These are phyloP conservation scores for Decapterus maruadsi DNA, from an alignment of 2,797 vertebrate genomes.

Conservation along the genomic window DNA sequence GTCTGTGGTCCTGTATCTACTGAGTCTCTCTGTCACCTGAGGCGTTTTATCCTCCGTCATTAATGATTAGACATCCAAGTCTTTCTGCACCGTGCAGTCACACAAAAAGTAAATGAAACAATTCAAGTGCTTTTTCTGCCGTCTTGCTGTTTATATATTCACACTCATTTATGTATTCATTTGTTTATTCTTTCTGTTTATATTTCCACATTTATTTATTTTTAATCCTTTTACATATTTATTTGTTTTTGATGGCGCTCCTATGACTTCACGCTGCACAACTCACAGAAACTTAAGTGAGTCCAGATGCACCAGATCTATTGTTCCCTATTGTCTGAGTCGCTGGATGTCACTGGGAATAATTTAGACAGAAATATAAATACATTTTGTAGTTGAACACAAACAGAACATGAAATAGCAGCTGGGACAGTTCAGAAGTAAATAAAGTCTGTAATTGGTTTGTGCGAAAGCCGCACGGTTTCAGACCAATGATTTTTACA, in stretches of 20 bases:
- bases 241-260: no score
- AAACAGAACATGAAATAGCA: slow-evolving; percentile 26
- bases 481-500: slow-evolving; percentile 5
- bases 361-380: slow-evolving; percentile 34
- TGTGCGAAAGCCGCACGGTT: slow-evolving; percentile 15
- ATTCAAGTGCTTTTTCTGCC: no score
- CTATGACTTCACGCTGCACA: not conserved
- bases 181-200: no score
- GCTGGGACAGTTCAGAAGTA: slow-evolving; percentile 11
- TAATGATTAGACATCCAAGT: not conserved
- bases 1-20: not conserved
- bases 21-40: not conserved
- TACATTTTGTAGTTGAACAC: slow-evolving; percentile 25
- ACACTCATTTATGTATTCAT: no score
- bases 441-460: slow-evolving; percentile 45
- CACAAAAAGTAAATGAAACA: no score
- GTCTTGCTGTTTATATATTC: no score
- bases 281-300: not conserved
- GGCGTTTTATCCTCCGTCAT: not conserved
- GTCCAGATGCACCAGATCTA: not conserved
- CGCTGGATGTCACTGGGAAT: slow-evolving; percentile 3
- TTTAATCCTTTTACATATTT: no score
- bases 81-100: no score
- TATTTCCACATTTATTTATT: not conserved
- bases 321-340: slow-evolving; percentile 12